Evolutionary conservation across 2,797 vertebrate genomes (phyloP).

Genomic region (Pseudomugil gertrudae): DNA sequence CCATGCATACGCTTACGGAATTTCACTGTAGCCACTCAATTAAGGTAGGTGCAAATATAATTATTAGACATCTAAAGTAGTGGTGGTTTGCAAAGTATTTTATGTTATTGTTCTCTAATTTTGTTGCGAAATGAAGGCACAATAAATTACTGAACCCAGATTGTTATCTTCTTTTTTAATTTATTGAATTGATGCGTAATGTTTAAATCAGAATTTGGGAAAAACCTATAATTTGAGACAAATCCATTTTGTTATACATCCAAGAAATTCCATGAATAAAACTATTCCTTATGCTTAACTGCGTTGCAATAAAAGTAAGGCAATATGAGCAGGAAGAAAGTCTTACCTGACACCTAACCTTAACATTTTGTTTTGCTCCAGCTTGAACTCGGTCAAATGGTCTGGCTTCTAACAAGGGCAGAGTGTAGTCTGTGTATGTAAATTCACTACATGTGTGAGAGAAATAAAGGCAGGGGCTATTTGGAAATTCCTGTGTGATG

Average conservation of each 20-base stretch:
- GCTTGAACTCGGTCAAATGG: slow-evolving; percentile 75
- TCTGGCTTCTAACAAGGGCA: slow-evolving; percentile 75
- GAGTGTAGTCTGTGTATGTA: slow-evolving; percentile 78
- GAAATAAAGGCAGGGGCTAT: slow-evolving; percentile 78
- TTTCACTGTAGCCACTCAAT: slow-evolving; percentile 80
- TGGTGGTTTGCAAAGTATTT: slow-evolving; percentile 2
- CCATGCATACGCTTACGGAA: slow-evolving; percentile 79
- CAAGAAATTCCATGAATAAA: slow-evolving; percentile 33
- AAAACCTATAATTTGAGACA: background rate
- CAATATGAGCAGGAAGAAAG: slow-evolving; percentile 71
- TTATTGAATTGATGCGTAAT: background rate
- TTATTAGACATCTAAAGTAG: slow-evolving; percentile 81
- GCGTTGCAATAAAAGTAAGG: slow-evolving; percentile 57
- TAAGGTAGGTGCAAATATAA: slow-evolving; percentile 90
- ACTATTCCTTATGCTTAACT: slow-evolving; percentile 27
- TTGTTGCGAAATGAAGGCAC: background rate
- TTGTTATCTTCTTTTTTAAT: background rate
- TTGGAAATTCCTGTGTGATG: slow-evolving; percentile 85
- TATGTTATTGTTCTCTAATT: slow-evolving; percentile 37
- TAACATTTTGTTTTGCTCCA: slow-evolving; percentile 77
- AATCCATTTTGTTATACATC: slow-evolving; percentile 6
- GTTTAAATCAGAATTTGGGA: background rate
- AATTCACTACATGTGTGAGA: slow-evolving; percentile 82
- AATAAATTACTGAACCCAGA: background rate
- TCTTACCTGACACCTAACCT: slow-evolving; percentile 76